Evolutionary conservation across 1,140 invertebrate genomes (phyloP), one percentile per base, ranked within the genome.

Genomic region (Phymastichus coffea): DNA sequence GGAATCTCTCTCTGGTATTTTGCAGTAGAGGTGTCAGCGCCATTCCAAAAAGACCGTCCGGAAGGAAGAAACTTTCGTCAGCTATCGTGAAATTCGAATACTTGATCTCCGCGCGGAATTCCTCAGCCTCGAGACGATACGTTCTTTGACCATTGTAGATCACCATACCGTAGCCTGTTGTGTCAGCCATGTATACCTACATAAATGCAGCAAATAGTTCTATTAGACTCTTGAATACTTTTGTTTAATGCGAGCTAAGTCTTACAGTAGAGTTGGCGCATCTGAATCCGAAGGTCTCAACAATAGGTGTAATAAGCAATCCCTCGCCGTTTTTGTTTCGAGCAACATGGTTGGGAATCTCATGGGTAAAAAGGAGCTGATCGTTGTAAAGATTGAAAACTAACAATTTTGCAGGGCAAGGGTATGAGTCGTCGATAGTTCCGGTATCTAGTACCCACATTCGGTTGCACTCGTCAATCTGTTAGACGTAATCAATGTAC

Each of bases 121-220:
- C 35, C 2, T 28, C 30, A 2, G 23, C 57, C n/a, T 54, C 41
- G 1, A 60, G 14, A 19, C 57, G 41, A 15, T 19, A 47, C 0
- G 14, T n/a, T 20, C n/a, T 25, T 22, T 8, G n/a, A 3, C 56
- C 44, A 37, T 79, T 79, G 82, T 81, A 87, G 0, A 88, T 84
- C 0, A 88, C 77, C 3, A 88, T 61, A 1, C 78, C 85, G 0
- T 84, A 76, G 51, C 80, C 81, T 1, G 80, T 82, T 17, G 86
- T 61, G 70, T 88, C 86, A 0, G 72, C 85, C 1, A 83, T 75
- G 59, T 88, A 88, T 0, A 84, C 86, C 47, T 63, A 22, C 4
- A 17, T 4, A 37, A 28, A 37, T 35, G n/a, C n/a, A n/a, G n/a
- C n/a, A n/a, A 30, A 20, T 48, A 28, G 12, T 17, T 3, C 17